Evolutionary conservation across 2,113 vertebrate species (phyloP).

Genomic region (Nesoenas mayeri): DNA sequence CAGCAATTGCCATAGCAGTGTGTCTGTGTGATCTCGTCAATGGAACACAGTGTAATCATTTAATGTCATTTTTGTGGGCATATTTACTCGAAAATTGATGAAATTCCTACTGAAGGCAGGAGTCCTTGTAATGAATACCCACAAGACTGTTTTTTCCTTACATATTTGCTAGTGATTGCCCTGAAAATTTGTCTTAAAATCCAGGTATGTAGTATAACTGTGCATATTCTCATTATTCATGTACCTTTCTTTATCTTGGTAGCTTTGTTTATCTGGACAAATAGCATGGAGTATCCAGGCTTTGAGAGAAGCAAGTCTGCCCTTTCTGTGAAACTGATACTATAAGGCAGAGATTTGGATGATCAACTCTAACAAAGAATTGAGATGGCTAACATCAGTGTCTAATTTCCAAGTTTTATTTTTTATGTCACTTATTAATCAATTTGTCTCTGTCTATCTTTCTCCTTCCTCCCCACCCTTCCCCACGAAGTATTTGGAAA

Average conservation of each 20-base stretch:
- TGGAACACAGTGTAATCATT: background rate
- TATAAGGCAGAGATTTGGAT: background rate
- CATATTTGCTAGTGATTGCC: background rate
- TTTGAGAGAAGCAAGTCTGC: background rate
- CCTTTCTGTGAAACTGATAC: background rate
- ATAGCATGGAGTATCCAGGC: background rate
- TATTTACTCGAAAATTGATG: background rate
- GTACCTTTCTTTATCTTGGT: background rate
- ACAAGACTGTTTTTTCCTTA: background rate
- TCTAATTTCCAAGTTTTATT: background rate
- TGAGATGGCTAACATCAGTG: background rate
- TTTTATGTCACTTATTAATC: background rate
- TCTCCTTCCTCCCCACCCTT: fast-evolving
- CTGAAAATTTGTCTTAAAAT: background rate
- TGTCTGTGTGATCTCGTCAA: fast-evolving
- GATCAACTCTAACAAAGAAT: background rate
- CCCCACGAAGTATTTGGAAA: background rate
- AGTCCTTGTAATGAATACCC: background rate
- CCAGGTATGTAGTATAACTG: background rate
- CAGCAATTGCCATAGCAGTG: background rate
- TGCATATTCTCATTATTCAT: background rate
- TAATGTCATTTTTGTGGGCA: background rate
- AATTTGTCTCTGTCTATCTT: background rate
- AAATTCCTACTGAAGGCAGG: background rate
- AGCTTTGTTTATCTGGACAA: background rate